These are phyloP conservation scores for Oopsacas minuta DNA, from an alignment of 37 sponge, comb jelly and placozoan species.

Conservation along the genomic window DNA sequence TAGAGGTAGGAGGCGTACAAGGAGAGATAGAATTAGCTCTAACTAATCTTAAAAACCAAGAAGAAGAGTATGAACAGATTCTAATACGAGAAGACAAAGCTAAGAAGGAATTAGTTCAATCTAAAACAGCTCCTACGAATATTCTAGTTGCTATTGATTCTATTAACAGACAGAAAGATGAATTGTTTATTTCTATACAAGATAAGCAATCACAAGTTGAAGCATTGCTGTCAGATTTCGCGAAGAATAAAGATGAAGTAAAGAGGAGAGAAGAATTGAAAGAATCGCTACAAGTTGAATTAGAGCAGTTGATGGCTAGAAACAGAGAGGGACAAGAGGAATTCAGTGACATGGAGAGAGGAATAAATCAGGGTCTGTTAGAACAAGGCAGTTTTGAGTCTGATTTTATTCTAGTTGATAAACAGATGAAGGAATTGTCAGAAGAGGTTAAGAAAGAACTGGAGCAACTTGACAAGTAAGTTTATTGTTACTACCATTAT, in stretches of 20 bases:
- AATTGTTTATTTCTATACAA: not conserved
- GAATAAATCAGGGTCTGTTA: not conserved
- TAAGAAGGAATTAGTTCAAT: not conserved
- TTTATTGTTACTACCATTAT: too few relatives aligned
- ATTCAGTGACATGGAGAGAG: not conserved
- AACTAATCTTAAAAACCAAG: not conserved
- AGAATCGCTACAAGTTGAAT: not conserved
- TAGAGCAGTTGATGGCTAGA: not conserved
- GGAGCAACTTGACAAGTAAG: not conserved
- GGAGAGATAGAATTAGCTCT: not conserved
- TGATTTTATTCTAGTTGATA: not conserved
- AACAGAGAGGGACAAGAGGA: not conserved
- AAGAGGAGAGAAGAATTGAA: not conserved
- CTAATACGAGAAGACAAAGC: not conserved
- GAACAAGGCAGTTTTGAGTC: conserved; percentile 8
- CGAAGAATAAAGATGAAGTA: not conserved
- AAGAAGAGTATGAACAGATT: not conserved
- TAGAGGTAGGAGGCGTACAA: not conserved
- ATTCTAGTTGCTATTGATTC: conserved; percentile 8
- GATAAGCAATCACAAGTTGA: not conserved
- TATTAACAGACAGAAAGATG: conserved; percentile 16
- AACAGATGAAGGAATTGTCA: not conserved
- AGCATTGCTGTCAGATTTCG: not conserved
- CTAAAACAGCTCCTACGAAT: not conserved
- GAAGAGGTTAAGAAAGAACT: not conserved